phyloP scores from a whole-genome alignment of 2,888 invertebrate genomes.

The Rambutsinella grinnellia region DNA sequence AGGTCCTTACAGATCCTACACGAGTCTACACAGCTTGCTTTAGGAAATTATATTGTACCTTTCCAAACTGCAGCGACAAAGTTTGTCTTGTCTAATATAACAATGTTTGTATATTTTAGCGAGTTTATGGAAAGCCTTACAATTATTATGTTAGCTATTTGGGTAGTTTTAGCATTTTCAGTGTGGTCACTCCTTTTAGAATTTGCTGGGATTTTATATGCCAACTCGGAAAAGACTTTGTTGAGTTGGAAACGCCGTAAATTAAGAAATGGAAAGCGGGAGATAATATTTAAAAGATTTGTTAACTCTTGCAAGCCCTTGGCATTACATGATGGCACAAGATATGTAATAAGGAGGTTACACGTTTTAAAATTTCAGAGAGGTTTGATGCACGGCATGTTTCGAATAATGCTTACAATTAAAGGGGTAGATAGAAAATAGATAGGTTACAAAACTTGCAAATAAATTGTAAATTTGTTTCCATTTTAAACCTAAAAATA shows the following conservation, averaged over 20 bases:
- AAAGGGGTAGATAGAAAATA: no score
- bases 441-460: no score
- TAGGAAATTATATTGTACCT: not conserved
- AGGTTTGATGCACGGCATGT: not conserved
- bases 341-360: not conserved
- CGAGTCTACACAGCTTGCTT: not conserved
- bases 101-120: not conserved
- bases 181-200: not conserved
- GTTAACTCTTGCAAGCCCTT: slow-evolving; percentile 2
- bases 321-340: not conserved
- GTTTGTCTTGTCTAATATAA: not conserved
- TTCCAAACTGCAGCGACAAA: not conserved
- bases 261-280: no score
- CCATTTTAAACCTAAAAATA: no score
- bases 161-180: not conserved
- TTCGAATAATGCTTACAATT: not conserved
- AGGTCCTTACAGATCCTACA: not conserved
- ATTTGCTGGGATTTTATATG: not conserved
- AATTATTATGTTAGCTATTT: not conserved
- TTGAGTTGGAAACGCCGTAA: not conserved
- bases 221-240: not conserved
- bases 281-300: not conserved
- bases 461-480: no score
- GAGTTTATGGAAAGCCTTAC: not conserved
- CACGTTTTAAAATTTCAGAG: not conserved